Percentiles rank a stretch among this genome's conserved stretches.
These are phyloP conservation scores for Lytechinus pictus DNA, from an alignment of 35 echinoderm and acorn worm species.

Conservation along the genomic window DNA sequence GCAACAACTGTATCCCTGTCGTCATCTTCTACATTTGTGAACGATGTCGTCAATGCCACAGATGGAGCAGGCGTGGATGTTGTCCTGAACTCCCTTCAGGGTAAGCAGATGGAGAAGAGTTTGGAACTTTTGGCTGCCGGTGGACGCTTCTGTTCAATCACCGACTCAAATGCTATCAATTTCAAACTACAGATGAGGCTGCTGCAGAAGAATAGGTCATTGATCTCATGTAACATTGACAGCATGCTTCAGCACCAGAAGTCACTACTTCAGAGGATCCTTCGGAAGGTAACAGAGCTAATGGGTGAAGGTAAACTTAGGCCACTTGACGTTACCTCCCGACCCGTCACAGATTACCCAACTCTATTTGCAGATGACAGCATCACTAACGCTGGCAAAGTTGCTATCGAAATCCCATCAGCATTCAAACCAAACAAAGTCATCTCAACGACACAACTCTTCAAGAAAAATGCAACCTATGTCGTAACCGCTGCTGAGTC, in stretches of 20 bases:
- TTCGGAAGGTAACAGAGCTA: conserved; percentile 43
- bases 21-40: conserved; percentile 37
- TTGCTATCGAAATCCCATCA: conserved; percentile 59
- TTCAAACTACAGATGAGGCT: conserved; percentile 54
- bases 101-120: conserved; percentile 56
- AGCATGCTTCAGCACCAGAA: conserved; percentile 54
- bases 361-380: conserved; percentile 47
- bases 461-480: conserved; percentile 77
- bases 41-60: conserved; percentile 61
- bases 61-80: conserved; percentile 73
- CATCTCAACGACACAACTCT: conserved; percentile 58
- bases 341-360: conserved; percentile 54
- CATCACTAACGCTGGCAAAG: conserved; percentile 13
- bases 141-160: conserved; percentile 65
- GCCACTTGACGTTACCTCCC: conserved; percentile 42
- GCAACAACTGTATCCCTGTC: conserved; percentile 37
- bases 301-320: conserved; percentile 49
- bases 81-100: conserved; percentile 62
- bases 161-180: neutral
- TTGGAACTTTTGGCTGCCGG: conserved; percentile 51
- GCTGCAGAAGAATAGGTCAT: conserved; percentile 63
- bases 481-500: conserved; percentile 75
- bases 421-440: conserved; percentile 59
- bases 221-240: conserved; percentile 75
- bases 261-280: conserved; percentile 29